Base-by-base conservation (phyloP, 2,888 invertebrate species). In the Noctua pronuba region DNA sequence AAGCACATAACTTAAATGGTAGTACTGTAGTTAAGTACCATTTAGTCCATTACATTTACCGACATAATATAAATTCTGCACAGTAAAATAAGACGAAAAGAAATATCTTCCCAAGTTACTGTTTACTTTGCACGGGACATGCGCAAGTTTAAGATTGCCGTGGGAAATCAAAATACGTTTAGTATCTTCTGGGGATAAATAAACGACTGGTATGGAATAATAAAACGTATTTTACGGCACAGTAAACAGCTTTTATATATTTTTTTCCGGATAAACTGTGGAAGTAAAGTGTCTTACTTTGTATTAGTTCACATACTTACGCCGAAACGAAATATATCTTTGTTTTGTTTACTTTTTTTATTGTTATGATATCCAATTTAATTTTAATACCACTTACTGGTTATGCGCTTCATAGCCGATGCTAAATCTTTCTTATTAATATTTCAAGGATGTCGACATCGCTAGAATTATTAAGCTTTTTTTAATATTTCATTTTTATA, bases 101-200 rank as follows among this genome's bases (percentile, higher is more conserved):
- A 84, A 88, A 80, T 84, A 73, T 69, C 49, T 69, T 58, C 62
- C 52, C 73, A 84, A 65, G 64, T 79, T 80, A 60, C 72, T 79
- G 77, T 86, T 86, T 88, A 77, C 66, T 84, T 84, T 76, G 69
- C 80, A 88, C 76, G 77, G 71, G 82, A 84, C 77, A 83, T 77
- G 81, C 67, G 69, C 79, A 65, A 85, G 73, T 86, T 88, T 88
- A 88, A 88, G 87, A 88, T 88, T 88, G 75, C 83, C 88, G 76
- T 82, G 87, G 87, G 87, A 88, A 88, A 88, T 88, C 88, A 88
- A 86, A 88, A 88, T 82, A 85, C 83, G 88, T 83, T 88, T 84
- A 85, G 82, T 86, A 87, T 88, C 79, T 88, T 84, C 84, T 64
- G 85, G 85, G 85, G 81, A 86, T 86, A 77, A 73, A 80, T 84